Evolutionary conservation across 2,888 invertebrate species (phyloP).

Genomic region (Polymixis lichenea): DNA sequence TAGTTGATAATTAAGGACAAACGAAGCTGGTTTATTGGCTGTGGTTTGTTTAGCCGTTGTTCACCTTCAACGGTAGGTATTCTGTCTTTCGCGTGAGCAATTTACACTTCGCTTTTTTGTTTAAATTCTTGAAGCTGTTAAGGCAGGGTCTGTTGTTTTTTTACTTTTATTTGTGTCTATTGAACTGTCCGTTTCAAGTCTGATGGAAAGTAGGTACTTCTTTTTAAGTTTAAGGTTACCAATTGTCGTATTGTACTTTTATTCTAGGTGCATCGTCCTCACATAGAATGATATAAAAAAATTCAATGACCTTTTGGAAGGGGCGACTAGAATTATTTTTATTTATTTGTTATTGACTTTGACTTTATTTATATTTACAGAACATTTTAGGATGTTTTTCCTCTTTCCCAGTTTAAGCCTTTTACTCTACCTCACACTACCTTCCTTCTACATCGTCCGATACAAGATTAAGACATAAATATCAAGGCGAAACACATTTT

Average conservation of each 20-base stretch:
- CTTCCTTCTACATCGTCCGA: background rate
- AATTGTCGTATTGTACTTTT: too few relatives aligned
- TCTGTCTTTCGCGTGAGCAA: conserved; percentile 23
- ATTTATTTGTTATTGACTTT: too few relatives aligned
- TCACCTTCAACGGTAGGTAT: conserved; percentile 46
- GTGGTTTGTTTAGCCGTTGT: conserved; percentile 44
- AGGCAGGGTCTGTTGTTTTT: conserved; percentile 13
- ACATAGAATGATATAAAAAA: too few relatives aligned
- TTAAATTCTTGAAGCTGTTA: conserved; percentile 21
- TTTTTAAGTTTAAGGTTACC: background rate
- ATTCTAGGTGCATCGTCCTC: too few relatives aligned
- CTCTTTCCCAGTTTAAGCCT: background rate
- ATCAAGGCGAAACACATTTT: conserved; percentile 49
- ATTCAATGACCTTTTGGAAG: too few relatives aligned
- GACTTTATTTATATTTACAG: background rate
- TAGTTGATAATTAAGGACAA: conserved; percentile 65
- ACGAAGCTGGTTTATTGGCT: conserved; percentile 55
- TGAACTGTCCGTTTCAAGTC: background rate
- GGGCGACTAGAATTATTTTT: too few relatives aligned
- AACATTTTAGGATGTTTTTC: background rate
- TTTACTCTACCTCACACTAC: background rate
- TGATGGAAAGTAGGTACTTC: background rate
- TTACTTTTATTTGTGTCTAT: background rate
- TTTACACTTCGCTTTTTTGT: conserved; percentile 44
- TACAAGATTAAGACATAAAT: conserved; percentile 55